Conservation (phyloP, 64 coral and sea anemone species). For the Montipora efflorescens region DNA sequence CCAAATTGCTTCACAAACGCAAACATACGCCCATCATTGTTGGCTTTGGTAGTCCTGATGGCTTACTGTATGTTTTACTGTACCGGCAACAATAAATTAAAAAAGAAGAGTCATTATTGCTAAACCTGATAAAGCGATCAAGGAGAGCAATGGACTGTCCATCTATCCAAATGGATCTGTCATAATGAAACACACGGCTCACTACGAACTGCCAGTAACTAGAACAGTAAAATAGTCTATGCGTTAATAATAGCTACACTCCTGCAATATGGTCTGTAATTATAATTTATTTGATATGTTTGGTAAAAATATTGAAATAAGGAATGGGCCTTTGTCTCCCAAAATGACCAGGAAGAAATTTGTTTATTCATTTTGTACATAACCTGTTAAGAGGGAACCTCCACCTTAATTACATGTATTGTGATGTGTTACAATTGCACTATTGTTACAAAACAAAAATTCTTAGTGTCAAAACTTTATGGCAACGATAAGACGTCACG, state of each 20-base stretch:
- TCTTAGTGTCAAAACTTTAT: too few species aligned
- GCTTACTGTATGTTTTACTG: too few species aligned
- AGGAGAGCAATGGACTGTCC: slow-evolving; percentile 61
- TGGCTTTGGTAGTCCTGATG: too few species aligned
- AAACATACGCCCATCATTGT: too few species aligned
- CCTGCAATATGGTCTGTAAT: not conserved
- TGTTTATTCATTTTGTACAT: too few species aligned
- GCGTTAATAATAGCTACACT: not conserved
- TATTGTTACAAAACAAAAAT: too few species aligned
- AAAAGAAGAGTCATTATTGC: not conserved
- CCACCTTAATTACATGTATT: too few species aligned
- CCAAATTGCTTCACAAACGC: too few species aligned
- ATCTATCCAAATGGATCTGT: slow-evolving; percentile 32
- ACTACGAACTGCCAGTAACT: slow-evolving; percentile 57
- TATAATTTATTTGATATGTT: not conserved
- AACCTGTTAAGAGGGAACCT: too few species aligned
- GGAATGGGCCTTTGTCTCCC: not conserved
- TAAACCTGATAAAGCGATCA: slow-evolving; percentile 53
- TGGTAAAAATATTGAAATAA: not conserved
- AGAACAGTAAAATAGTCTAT: not conserved
- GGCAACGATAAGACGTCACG: too few species aligned
- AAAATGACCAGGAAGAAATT: too few species aligned
- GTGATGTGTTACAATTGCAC: too few species aligned
- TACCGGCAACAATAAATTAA: not conserved
- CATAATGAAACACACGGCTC: not conserved